phyloP scores from a whole-genome alignment of 2,113 vertebrate species.

The Bettongia penicillata region DNA sequence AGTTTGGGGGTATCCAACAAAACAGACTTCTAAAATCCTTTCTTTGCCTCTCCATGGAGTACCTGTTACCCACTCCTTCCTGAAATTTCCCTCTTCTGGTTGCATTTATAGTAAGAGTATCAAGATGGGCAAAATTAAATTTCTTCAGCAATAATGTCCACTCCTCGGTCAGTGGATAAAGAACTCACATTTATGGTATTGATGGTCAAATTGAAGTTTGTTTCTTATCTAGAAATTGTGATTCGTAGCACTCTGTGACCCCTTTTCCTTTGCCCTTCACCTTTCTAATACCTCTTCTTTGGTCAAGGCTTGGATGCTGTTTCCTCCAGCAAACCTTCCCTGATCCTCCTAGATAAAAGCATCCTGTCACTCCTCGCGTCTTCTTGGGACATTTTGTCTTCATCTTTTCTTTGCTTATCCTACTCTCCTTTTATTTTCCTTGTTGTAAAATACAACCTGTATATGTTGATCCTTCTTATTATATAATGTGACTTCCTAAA shows the following conservation, averaged over 20 bases:
- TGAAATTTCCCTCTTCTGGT: background rate
- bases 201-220: background rate
- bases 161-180: background rate
- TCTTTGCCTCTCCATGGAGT: background rate
- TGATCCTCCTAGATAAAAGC: background rate
- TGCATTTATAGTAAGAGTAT: background rate
- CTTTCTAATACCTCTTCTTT: background rate
- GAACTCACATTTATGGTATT: background rate
- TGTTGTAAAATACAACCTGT: background rate
- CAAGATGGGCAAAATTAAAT: background rate
- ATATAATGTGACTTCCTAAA: background rate
- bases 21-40: too few relatives aligned
- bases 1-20: too few relatives aligned
- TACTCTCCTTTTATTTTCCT: background rate
- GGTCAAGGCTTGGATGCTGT: background rate
- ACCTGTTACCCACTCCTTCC: background rate
- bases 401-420: background rate
- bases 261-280: background rate
- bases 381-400: background rate
- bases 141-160: background rate
- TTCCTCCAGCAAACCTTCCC: background rate
- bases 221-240: background rate
- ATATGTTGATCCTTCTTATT: background rate
- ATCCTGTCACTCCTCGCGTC: background rate
- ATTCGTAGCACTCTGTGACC: background rate